Evolutionary conservation across 2,113 vertebrate species (phyloP), one percentile per base, ranked within the genome.

Genomic region (Xenopus borealis): DNA sequence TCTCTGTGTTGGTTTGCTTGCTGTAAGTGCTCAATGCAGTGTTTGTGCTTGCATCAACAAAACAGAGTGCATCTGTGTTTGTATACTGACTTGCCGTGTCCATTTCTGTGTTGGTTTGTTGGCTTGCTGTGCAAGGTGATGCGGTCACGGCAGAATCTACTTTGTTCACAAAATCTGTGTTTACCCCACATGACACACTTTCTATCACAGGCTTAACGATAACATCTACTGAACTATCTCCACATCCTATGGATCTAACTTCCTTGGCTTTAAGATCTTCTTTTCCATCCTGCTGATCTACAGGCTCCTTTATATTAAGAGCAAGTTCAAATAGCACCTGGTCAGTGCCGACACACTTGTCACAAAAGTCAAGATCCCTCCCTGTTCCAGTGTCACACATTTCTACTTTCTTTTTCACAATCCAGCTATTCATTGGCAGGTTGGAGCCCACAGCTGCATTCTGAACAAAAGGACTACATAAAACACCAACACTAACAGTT

Each of bases 161-260:
- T 71, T 68, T 91, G 50, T 16, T 13, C 0, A 89, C 75, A 0
- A 72, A 1, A 7, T 93, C 94, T 0, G 95, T 94, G 72, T 87
- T 88, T 0, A 91, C 85, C 33, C 91, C 85, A 0, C 66, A 86
- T 0, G 94, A 92, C 47, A 85, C 5, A 0, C 55, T 27, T 13
- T 89, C 81, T 81, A 89, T 93, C 3, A 88, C 78, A 0, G 81
- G 68, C 57, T 83, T 82, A 20, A 96, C 53, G 0, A 78, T 66
- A 73, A 96, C 94, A 0, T 96, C 78, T 30, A 95, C 87, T 0
- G 88, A 93, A 76, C 93, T 94, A 17, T 98, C 95, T 16, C 95
- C 96, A 0, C 94, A 95, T 64, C 94, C 97, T 0, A 96, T 80
- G 0, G 95, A 94, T 47, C 89, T 83, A 3, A 87, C 83, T 1